phyloP scores from a whole-genome alignment of 2,797 vertebrate genomes.

The Crenuchus spilurus region DNA sequence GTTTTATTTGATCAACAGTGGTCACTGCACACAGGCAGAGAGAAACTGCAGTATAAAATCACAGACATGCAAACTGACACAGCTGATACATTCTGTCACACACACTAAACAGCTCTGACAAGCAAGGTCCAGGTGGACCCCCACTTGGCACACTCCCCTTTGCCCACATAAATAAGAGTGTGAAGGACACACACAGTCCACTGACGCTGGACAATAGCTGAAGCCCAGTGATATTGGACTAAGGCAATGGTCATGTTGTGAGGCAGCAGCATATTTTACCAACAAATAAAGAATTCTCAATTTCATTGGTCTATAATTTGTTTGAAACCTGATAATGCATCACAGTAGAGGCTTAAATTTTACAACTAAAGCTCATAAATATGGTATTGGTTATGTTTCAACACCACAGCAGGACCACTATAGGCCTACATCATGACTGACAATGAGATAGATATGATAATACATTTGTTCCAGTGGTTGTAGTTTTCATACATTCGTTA shows the following conservation, averaged over 20 bases:
- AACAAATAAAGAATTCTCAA: constrained; percentile 6
- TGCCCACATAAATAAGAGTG: constrained; percentile 44
- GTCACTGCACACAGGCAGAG: constrained; percentile 4
- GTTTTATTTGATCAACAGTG: constrained; percentile 41
- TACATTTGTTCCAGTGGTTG: constrained; percentile 25
- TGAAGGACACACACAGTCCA: constrained; percentile 47
- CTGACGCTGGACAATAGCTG: constrained; percentile 19
- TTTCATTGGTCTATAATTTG: constrained; percentile 14
- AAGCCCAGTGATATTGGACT: constrained; percentile 30
- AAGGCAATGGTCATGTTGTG: constrained; percentile 9
- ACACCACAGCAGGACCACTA: constrained; percentile 21
- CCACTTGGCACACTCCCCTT: constrained; percentile 30
- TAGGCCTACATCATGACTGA: not conserved
- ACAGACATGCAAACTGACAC: constrained; percentile 44
- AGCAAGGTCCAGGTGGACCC: constrained; percentile 40
- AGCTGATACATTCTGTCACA: constrained; percentile 4
- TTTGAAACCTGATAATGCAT: not conserved
- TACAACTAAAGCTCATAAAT: constrained; percentile 24
- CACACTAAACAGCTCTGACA: constrained; percentile 30
- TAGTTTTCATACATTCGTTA: constrained; percentile 43
- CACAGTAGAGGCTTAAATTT: constrained; percentile 40
- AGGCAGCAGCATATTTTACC: constrained; percentile 32
- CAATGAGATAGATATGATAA: constrained; percentile 19
- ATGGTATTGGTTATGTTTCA: constrained; percentile 1
- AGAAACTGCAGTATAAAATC: constrained; percentile 39